A percentile compares a stretch with the other conserved stretches of the same genome.
phyloP scores from a whole-genome alignment of 2,888 invertebrate genomes.

The Lomographa bimaculata region DNA sequence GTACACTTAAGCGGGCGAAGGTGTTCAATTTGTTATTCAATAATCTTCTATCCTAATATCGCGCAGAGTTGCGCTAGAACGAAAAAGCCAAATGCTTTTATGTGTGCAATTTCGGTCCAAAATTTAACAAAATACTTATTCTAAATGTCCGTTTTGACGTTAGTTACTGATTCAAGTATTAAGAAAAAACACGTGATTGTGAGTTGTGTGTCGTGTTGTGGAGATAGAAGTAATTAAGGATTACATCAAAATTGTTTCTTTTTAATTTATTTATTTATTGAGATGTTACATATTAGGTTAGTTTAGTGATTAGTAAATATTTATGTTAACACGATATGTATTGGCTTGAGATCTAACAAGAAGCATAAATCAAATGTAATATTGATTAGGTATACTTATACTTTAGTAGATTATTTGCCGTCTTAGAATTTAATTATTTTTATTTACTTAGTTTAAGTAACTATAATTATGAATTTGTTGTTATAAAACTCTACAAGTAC shows the following conservation, averaged over 20 bases:
- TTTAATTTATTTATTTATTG: constrained; percentile 14
- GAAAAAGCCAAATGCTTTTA: no score
- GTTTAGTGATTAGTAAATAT: neutral
- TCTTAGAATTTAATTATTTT: no score
- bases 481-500: no score
- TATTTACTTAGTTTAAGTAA: no score
- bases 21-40: no score
- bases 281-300: constrained; percentile 10
- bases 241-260: neutral
- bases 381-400: no score
- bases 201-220: constrained; percentile 15
- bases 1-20: no score
- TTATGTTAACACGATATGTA: constrained; percentile 10
- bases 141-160: constrained; percentile 5
- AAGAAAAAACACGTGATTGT: constrained; percentile 10
- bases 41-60: no score
- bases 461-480: no score
- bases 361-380: neutral
- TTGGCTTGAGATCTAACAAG: constrained; percentile 3
- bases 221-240: constrained; percentile 3
- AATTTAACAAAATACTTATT: constrained; percentile 6
- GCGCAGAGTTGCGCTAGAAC: no score
- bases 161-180: constrained; percentile 8
- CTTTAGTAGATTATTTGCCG: no score
- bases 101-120: constrained; percentile 10